Evolutionary conservation across 2,888 invertebrate genomes (phyloP).

Genomic region (Drosophila anomelani): DNA sequence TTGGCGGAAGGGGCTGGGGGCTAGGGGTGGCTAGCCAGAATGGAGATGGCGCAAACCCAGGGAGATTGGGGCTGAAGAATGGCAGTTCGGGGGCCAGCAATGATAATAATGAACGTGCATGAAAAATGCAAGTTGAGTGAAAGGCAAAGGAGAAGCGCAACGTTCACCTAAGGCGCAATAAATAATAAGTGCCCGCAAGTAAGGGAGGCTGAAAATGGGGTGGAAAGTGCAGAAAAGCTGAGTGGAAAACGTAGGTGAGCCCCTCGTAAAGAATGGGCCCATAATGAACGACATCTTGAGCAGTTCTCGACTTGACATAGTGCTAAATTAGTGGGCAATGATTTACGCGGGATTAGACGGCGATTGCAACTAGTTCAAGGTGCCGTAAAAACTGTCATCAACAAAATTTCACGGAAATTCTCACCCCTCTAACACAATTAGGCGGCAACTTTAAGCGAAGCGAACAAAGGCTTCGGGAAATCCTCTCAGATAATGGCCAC

Average conservation of each 20-base stretch:
- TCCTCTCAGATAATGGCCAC: constrained; percentile 25
- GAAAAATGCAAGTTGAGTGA: constrained; percentile 78
- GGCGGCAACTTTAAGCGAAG: constrained; percentile 14
- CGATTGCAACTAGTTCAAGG: constrained; percentile 35
- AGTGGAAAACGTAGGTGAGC: not conserved
- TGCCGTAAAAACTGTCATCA: constrained; percentile 3
- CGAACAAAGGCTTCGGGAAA: constrained; percentile 23
- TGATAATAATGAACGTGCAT: constrained; percentile 80
- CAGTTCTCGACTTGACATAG: constrained; percentile 67
- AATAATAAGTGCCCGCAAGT: constrained; percentile 69
- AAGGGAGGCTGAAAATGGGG: not conserved
- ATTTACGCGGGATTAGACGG: constrained; percentile 55
- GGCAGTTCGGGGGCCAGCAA: constrained; percentile 43
- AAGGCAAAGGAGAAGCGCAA: constrained; percentile 52
- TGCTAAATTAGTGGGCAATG: constrained; percentile 76
- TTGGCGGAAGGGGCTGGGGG: not conserved
- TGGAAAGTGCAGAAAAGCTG: not conserved
- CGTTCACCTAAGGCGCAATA: constrained; percentile 79
- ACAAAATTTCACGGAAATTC: not conserved
- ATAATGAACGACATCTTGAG: constrained; percentile 76
- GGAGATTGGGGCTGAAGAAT: constrained; percentile 6
- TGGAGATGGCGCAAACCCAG: constrained; percentile 19
- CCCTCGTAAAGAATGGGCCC: constrained; percentile 59
- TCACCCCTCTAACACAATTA: not conserved
- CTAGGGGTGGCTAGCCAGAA: constrained; percentile 5